Conservation (phyloP, 2,113 vertebrate species). For the Cyprinodon variegatus region DNA sequence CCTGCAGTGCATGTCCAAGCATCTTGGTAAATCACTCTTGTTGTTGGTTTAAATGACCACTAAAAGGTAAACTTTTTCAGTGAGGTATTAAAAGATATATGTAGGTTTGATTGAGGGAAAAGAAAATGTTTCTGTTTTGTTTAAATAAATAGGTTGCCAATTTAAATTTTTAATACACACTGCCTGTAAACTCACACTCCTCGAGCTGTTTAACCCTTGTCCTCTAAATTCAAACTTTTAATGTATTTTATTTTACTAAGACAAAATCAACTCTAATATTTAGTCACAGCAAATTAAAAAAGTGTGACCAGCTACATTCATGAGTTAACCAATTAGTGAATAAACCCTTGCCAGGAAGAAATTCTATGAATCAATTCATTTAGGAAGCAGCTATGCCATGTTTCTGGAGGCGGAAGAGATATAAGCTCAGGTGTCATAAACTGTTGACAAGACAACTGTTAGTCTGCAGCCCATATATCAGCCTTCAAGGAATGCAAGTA, state of each 20-base stretch:
- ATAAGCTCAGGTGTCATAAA: neutral
- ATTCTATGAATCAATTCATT: neutral
- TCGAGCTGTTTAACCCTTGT: neutral
- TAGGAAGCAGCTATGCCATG: too few relatives aligned
- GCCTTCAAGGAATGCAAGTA: too few relatives aligned
- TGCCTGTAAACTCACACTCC: neutral
- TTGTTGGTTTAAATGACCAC: conserved; percentile 32
- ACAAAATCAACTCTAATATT: too few relatives aligned
- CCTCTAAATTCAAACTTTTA: neutral
- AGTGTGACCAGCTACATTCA: neutral
- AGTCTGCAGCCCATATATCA: neutral
- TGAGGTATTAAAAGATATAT: conserved; percentile 15
- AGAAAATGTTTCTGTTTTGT: neutral
- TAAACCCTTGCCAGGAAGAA: neutral
- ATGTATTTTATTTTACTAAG: neutral
- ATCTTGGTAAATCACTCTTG: conserved; percentile 47
- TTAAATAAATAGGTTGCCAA: neutral
- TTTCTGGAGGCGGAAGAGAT: too few relatives aligned
- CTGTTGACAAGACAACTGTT: neutral
- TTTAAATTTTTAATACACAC: neutral
- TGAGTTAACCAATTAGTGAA: neutral
- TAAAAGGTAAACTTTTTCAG: conserved; percentile 29
- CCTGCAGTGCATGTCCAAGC: conserved; percentile 16
- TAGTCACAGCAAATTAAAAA: neutral
- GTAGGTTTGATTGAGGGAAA: neutral